Conservation (phyloP, 2,888 invertebrate genomes). For the Amorpha juglandis region DNA sequence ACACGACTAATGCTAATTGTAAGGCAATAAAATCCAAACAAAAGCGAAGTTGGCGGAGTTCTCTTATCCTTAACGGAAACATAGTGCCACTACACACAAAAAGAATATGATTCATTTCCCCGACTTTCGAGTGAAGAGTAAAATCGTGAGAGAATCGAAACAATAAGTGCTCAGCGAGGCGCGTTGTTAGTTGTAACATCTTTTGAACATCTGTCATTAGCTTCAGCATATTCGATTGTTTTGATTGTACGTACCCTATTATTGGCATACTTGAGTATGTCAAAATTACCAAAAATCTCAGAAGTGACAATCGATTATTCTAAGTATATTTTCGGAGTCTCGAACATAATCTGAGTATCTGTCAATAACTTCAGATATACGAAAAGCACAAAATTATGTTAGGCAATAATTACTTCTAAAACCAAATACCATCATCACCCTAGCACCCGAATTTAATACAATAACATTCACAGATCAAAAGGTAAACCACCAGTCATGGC, state of each 20-base stretch:
- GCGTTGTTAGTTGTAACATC: conserved; percentile 47
- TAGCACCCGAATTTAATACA: background rate
- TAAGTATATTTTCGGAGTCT: too few relatives aligned
- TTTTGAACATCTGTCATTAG: conserved; percentile 31
- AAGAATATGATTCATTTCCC: conserved; percentile 66
- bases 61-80: conserved; percentile 51
- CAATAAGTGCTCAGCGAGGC: conserved; percentile 55
- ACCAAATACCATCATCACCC: too few relatives aligned
- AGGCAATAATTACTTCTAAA: background rate
- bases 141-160: conserved; percentile 73
- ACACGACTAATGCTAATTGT: conserved; percentile 16
- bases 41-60: conserved; percentile 41
- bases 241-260: background rate
- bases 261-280: too few relatives aligned
- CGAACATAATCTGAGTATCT: too few relatives aligned
- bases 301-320: too few relatives aligned
- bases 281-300: too few relatives aligned
- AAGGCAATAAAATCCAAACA: conserved; percentile 27
- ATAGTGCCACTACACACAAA: conserved; percentile 28
- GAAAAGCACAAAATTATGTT: background rate
- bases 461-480: background rate
- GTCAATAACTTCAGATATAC: background rate
- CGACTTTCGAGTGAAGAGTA: conserved; percentile 73
- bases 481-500: background rate
- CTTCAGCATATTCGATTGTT: conserved; percentile 14